These are phyloP conservation scores for Andrena cerasifolii DNA, from an alignment of 1,140 invertebrate genomes.

Conservation along the genomic window DNA sequence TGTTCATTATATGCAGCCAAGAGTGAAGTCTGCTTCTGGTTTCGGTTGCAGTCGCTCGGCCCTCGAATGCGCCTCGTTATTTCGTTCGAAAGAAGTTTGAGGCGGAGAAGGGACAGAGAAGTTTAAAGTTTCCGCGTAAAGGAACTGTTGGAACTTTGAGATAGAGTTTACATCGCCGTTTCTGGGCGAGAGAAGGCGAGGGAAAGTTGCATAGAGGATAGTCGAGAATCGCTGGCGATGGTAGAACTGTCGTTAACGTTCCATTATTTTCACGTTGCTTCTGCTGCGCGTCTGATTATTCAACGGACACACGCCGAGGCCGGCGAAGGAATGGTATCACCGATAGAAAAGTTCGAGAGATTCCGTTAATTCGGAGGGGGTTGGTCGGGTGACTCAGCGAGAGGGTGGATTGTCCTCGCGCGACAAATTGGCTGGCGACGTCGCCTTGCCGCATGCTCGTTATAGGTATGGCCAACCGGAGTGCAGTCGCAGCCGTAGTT, in stretches of 20 bases:
- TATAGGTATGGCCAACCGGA: slow-evolving; percentile 28
- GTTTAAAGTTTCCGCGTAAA: neutral
- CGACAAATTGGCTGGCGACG: slow-evolving; percentile 45
- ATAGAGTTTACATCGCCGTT: neutral
- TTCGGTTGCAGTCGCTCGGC: neutral
- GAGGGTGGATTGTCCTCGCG: neutral
- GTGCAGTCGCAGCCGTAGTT: slow-evolving; percentile 48
- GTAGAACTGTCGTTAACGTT: slow-evolving; percentile 16
- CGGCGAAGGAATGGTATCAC: neutral
- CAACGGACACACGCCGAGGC: neutral
- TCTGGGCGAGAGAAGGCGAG: neutral
- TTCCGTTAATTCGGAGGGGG: slow-evolving; percentile 20
- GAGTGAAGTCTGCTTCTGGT: neutral
- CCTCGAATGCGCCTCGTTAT: slow-evolving; percentile 52
- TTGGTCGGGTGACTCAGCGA: slow-evolving; percentile 1
- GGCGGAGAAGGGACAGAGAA: neutral
- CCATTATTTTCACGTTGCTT: slow-evolving; percentile 9
- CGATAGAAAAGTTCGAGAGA: neutral
- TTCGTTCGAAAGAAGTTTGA: slow-evolving; percentile 18
- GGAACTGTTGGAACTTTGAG: neutral
- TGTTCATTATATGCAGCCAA: slow-evolving; percentile 33
- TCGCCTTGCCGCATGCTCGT: slow-evolving; percentile 45
- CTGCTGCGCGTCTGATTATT: neutral
- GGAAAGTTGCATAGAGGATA: neutral
- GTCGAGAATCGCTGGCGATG: neutral